Evolutionary conservation across 2,797 vertebrate species (phyloP), one percentile per base, ranked within the genome.

Genomic region (Sebastes taczanowskii): DNA sequence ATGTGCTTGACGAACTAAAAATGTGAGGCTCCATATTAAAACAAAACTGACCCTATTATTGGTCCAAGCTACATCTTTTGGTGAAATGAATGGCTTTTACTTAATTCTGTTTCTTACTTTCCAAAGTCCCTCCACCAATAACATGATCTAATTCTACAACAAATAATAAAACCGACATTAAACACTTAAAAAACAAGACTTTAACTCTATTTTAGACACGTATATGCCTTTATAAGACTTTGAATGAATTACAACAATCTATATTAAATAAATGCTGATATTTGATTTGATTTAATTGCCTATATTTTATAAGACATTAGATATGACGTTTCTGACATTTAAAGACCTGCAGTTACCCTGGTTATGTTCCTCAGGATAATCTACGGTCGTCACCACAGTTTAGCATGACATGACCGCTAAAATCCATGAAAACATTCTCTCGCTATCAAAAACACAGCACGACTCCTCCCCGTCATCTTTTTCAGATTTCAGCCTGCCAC

Each of bases 381-480:
- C n/a, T 25, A 14, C 20, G 29, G 11, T 25, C 53, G 7, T 25
- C 10, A 10, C 22, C 18, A 71, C 13, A 71, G 61, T 42, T 59
- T 13, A 69, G 5, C 16, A 11, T 23, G 60, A 68, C 52, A 29
- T 6, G 58, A 49, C 52, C 6, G 14, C 13, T 1, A 42, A 83
- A 76, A 86, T 49, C 42, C 22, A 69, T 9, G 27, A 52, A 74
- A 88, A 62, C 38, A 61, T 60, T 68, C 49, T 76, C 42, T 32
- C 23, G 14, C 34, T 20, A 29, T 63, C 29, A 2, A 69, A 69
- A 69, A 64, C 32, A 35, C 63, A 78, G 68, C 80, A 18, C 2
- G 27, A 78, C 59, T 71, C 56, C 53, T 72, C 35, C 53, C 10
- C 66, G 65, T 63, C 42, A 66, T 81, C 56, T 53, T 75, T 71